A percentile compares a stretch with the other conserved stretches of the same genome.
phyloP scores from a whole-genome alignment of 2,113 vertebrate species.

The Chaetura pelagica region DNA sequence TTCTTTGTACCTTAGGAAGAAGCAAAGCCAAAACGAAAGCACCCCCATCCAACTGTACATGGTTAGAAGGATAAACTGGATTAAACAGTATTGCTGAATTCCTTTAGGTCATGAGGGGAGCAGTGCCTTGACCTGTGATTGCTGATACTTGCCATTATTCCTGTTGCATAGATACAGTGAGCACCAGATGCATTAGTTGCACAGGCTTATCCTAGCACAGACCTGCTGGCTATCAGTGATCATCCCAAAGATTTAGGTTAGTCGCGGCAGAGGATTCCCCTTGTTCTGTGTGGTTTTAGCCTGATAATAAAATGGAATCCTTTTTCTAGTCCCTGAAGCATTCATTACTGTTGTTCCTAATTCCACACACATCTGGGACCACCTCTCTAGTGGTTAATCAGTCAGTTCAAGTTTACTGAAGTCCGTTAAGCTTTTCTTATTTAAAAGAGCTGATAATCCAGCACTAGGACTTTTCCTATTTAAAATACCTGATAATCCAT shows the following conservation, averaged over 20 bases:
- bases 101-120: not conserved
- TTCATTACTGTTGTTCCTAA: not conserved
- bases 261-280: not conserved
- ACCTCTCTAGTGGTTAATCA: not conserved
- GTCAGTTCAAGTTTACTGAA: not conserved
- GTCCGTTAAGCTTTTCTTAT: not conserved
- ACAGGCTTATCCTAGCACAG: fast-evolving
- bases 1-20: not conserved
- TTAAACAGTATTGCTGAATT: not conserved
- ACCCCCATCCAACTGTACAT: fast-evolving
- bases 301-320: not conserved
- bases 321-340: not conserved
- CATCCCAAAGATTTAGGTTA: not conserved
- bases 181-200: fast-evolving
- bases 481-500: not conserved
- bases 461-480: not conserved
- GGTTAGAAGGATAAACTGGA: not conserved
- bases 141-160: not conserved
- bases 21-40: not conserved
- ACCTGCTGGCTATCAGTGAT: not conserved
- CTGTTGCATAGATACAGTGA: not conserved
- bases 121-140: not conserved
- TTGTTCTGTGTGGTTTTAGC: not conserved
- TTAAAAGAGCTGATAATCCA: not conserved
- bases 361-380: not conserved